Base-by-base conservation (phyloP, 2,113 vertebrate genomes). In the Leptobrachium ailaonicum region DNA sequence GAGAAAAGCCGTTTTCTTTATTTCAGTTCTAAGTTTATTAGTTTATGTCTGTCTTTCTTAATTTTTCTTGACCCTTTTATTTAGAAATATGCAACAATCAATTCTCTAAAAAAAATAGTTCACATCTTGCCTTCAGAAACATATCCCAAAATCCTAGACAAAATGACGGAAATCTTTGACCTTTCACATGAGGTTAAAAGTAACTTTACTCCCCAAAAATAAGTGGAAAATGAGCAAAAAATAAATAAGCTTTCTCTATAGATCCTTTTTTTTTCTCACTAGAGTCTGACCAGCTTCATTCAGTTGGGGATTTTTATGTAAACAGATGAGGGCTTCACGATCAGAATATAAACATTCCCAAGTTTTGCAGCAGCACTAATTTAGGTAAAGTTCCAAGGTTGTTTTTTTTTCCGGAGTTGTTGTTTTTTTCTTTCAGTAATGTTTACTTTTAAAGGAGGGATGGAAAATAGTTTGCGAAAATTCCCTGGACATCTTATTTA, bases 291-390 rank as follows among this genome's bases (percentile, higher is more conserved):
- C 42, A 87, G 87, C 88, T 88, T 85, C 90, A 85, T 86, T 90
- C 89, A 88, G 85, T 84, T 85, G 85, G 83, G 83, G 89, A 83
- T 88, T 87, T 88, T 88, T 86, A 88, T 85, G 83, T 83, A 88
- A 89, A 88, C 89, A 90, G 80, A 90, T 83, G 84, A 89, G 86
- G 83, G 84, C 88, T 88, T 89, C 12, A 82, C 83, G 85, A 84
- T 85, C 77, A 79, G 90, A 87, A 87, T 86, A 83, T 86, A 84
- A 86, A 87, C 87, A 86, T 87, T 90, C 87, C 87, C 85, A 86
- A 88, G 85, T 91, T 86, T 86, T 83, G 82, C 84, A 64, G 82
- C 83, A 64, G 82, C 83, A 86, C 62, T 84, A 83, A 85, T 86
- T 85, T 86, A 84, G 88, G 85, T 87, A 84, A 83, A 71, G 82